These are phyloP conservation scores for Brachyhypopomus occidentalis DNA, from an alignment of 2,113 vertebrate genomes.

Conservation along the genomic window DNA sequence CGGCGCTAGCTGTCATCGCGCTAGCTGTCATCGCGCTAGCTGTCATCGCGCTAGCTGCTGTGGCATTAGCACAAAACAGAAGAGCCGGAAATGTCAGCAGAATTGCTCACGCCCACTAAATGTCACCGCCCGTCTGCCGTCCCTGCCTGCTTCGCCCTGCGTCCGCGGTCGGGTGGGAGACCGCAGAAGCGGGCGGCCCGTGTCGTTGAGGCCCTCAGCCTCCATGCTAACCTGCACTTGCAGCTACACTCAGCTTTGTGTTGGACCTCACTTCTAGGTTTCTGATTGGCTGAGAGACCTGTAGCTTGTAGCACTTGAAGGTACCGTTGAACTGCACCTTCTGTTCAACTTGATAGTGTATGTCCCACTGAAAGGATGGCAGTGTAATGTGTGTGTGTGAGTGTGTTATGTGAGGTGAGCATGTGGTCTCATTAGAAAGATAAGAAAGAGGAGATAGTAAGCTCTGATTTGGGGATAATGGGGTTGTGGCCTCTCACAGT, in stretches of 20 bases:
- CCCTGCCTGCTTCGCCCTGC: conserved; percentile 16
- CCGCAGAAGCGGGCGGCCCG: too few species aligned
- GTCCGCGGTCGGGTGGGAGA: too few species aligned
- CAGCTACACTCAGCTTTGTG: not conserved
- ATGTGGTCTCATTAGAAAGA: conserved; percentile 44
- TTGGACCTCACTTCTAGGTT: not conserved
- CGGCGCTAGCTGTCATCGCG: conserved; percentile 45
- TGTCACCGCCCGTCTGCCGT: conserved; percentile 39
- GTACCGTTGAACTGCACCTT: not conserved
- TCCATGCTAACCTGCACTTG: not conserved
- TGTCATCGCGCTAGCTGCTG: conserved; percentile 39
- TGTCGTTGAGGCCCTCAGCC: not conserved
- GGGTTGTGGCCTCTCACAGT: conserved; percentile 8
- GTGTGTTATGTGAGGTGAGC: conserved; percentile 28
- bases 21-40: conserved; percentile 36
- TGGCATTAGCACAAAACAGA: conserved; percentile 48
- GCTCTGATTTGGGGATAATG: conserved; percentile 17
- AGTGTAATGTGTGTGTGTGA: not conserved
- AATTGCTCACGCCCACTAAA: conserved; percentile 47
- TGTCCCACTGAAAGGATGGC: not conserved
- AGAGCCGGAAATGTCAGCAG: conserved; percentile 55
- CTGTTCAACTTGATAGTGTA: not conserved
- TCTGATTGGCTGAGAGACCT: not conserved
- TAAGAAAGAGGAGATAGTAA: conserved; percentile 45
- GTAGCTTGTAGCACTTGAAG: not conserved